A percentile compares a stretch with the other conserved stretches of the same genome.
Conservation (phyloP, 2,797 vertebrate genomes). For the Halcyon leucocephala region DNA sequence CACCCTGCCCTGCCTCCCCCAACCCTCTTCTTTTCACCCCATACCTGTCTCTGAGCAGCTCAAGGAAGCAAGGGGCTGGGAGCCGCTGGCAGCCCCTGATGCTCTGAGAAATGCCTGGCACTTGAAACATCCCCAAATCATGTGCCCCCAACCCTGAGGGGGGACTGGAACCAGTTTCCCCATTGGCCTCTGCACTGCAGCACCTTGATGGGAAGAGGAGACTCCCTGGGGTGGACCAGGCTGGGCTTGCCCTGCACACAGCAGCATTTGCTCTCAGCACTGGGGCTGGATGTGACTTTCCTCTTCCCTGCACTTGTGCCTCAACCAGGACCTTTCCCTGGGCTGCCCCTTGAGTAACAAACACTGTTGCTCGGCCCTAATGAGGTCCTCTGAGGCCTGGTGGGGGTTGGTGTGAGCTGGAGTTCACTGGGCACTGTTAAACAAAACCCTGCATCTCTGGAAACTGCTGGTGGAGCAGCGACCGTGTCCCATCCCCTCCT, state of each 20-base stretch:
- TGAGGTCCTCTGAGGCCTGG: background rate
- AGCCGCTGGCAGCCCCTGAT: conserved; percentile 53
- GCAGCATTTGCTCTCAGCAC: fast-evolving
- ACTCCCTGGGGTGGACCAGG: fast-evolving
- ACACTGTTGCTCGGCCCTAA: background rate
- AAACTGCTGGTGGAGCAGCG: fast-evolving
- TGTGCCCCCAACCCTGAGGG: background rate
- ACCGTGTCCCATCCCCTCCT: fast-evolving
- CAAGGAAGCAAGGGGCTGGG: conserved; percentile 59
- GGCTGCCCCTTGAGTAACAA: background rate
- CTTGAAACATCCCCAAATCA: conserved; percentile 53
- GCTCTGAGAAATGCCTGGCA: conserved; percentile 62
- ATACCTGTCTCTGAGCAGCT: background rate
- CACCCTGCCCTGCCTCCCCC: background rate
- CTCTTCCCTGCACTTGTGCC: background rate
- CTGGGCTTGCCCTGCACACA: background rate
- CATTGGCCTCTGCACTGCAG: background rate
- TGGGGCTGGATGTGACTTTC: background rate
- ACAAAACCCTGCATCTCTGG: background rate
- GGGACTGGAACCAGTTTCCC: no score
- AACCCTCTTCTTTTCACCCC: background rate
- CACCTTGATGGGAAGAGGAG: background rate
- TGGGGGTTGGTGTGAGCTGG: background rate
- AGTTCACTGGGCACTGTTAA: background rate
- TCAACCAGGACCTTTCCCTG: background rate